Conservation (phyloP, 1,140 invertebrate species). For the Cydia strobilella region DNA sequence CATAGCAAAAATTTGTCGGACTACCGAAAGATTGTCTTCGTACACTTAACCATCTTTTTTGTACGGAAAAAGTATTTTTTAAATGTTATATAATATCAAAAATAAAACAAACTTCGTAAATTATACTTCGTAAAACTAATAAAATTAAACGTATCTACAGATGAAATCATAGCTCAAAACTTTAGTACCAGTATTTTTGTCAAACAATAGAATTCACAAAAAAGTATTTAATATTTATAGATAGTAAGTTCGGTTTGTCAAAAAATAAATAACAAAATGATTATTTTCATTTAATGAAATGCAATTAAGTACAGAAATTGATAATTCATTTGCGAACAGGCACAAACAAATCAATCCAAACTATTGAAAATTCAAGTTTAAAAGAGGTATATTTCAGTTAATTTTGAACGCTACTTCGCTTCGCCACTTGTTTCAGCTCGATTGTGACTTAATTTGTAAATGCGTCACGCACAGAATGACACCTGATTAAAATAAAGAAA, state of each 20-base stretch:
- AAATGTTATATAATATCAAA: too few relatives aligned
- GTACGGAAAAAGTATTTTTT: too few relatives aligned
- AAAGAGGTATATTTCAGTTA: constrained; percentile 8
- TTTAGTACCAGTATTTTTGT: background rate
- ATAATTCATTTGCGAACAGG: background rate
- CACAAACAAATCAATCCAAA: constrained; percentile 16
- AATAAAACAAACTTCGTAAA: too few relatives aligned
- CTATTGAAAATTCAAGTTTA: background rate
- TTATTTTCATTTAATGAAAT: background rate
- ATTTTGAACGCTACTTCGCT: constrained; percentile 6
- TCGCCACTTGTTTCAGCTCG: constrained; percentile 9
- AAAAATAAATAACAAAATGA: background rate
- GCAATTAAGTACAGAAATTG: background rate
- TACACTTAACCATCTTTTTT: background rate
- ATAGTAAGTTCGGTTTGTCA: background rate
- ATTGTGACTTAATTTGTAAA: constrained; percentile 17
- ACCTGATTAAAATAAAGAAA: background rate
- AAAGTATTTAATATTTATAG: background rate
- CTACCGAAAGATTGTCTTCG: background rate
- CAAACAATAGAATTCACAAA: too few relatives aligned
- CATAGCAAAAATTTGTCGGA: background rate
- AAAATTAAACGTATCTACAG: too few relatives aligned
- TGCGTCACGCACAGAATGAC: background rate
- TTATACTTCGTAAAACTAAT: too few relatives aligned
- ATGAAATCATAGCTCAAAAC: background rate